Evolutionary conservation across 2,888 invertebrate genomes (phyloP), one percentile per base, ranked within the genome.

Genomic region (Stenodema calcarata): DNA sequence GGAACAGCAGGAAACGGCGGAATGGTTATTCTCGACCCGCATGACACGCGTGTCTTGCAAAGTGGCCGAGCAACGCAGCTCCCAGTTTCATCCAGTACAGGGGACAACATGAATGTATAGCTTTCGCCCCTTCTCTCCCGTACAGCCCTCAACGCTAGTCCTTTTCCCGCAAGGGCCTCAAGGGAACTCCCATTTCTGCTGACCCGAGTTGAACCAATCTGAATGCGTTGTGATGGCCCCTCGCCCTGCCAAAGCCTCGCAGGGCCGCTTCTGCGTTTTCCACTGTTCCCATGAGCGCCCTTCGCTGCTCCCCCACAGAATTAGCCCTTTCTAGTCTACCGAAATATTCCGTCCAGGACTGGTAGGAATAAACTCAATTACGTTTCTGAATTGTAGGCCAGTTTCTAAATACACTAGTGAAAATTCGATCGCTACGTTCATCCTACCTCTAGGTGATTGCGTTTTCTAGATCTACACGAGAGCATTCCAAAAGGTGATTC

Each of bases 21-120:
- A 78, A 78, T 23, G 78, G 80, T 80, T 80, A 80, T 80, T 30
- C 54, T 28, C 80, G 11, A 80, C 80, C 80, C 28, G 80, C 28
- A 54, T 50, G 80, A 80, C 23, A 42, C 23, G 54, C 80, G 80
- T 80, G 80, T 80, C 80, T 28, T 50, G 80, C 54, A 50, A 42
- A 78, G 41, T 78, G 41, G 78, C 44, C 78, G 3, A 42, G 44
- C 44, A 78, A 41, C n/a, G 18, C 78, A 1, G 16, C 41, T 11
- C 41, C 18, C 78, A 2, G 78, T 78, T 78, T 78, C 42, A 27
- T 42, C 44, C 78, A 44, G 41, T 27, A 18, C 27, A 78, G 44
- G 44, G 78, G 44, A 78, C 78, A 75, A 75, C 75, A 9, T 35
- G 73, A 30, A 73, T 73, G 35, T 35, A 73, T 73, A 41, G 73